Evolutionary conservation across 2,888 invertebrate genomes (phyloP), one percentile per base, ranked within the genome.

Genomic region (Ectemnius lituratus): DNA sequence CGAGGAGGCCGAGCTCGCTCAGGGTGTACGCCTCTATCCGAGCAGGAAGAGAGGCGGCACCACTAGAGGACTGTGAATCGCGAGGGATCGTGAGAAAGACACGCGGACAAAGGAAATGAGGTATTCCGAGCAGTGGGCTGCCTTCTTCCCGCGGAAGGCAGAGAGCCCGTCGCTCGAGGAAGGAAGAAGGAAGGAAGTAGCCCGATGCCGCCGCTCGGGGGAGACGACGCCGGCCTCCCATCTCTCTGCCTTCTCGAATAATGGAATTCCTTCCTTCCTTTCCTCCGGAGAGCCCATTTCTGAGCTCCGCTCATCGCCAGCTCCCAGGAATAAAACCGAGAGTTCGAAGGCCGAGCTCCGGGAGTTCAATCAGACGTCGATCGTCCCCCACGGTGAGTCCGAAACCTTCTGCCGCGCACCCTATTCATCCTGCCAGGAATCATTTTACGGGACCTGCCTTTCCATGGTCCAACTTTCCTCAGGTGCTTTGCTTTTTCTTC

Each of bases 21-120:
- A 23, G 23, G 23, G 23, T 23, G 23, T 23, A 23, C 23, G 23
- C 23, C 23, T 23, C 23, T 23, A 23, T 23, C 23, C n/a, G 47
- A 20, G 37, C 37, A 37, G 37, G 37, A 11, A 6, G 37, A 37
- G 37, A 6, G 37, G 5, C 11, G 37, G 37, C 11, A 37, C 8
- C 11, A 37, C 8, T 1, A 37, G 11, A 37, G 37, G 64, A 59
- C 49, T 67, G 70, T 66, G 61, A 79, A 79, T 81, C 76, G 81
- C 59, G 62, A 37, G 27, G 71, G 75, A 69, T 75, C 75, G 81
- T 79, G 83, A 81, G 83, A 83, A 84, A 75, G 75, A 65, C 47
- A 37, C 37, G 67, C 78, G 80, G 77, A 82, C 81, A 81, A 85
- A 83, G 84, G 83, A 84, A 85, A 84, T 81, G 83, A 85, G 83